A percentile compares a stretch with the other conserved stretches of the same genome.
Conservation (phyloP, 2,113 vertebrate species). For the Nothocercus nigrocapillus region DNA sequence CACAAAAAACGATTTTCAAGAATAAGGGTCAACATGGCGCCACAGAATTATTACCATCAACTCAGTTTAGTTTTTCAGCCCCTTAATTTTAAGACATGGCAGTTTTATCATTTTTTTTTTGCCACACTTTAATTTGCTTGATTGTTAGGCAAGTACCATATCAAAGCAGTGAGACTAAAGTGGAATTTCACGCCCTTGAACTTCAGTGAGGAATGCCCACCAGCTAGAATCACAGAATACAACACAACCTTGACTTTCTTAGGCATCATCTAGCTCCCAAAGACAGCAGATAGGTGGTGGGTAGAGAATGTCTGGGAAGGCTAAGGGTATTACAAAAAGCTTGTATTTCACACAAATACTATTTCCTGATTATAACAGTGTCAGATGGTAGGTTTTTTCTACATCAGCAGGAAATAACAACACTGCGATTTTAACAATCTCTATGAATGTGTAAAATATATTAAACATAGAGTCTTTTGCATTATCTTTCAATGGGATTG, state of each 20-base stretch:
- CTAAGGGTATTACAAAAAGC: not conserved
- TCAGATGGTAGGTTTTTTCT: not conserved
- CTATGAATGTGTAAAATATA: conserved; percentile 50
- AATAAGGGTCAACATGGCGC: conserved; percentile 30
- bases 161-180: conserved; percentile 80
- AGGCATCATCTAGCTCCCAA: conserved; percentile 63
- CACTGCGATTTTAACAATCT: conserved; percentile 34
- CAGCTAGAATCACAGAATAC: conserved; percentile 73
- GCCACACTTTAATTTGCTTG: conserved; percentile 73
- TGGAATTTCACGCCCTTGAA: conserved; percentile 77
- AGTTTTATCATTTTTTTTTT: conserved; percentile 65
- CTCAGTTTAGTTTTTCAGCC: conserved; percentile 63
- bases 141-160: conserved; percentile 72
- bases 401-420: conserved; percentile 26
- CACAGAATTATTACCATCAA: conserved; percentile 38
- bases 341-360: conserved; percentile 30
- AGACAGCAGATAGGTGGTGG: conserved; percentile 34
- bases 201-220: conserved; percentile 74
- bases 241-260: conserved; percentile 69
- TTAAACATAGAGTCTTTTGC: conserved; percentile 47
- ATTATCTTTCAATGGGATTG: conserved; percentile 36
- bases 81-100: conserved; percentile 66
- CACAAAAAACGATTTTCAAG: conserved; percentile 12
- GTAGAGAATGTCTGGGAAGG: conserved; percentile 13
- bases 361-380: conserved; percentile 52